A percentile compares a stretch with the other conserved stretches of the same genome.
Evolutionary conservation across 2,888 invertebrate genomes (phyloP).

Genomic region (Meiosimyza platycephala): DNA sequence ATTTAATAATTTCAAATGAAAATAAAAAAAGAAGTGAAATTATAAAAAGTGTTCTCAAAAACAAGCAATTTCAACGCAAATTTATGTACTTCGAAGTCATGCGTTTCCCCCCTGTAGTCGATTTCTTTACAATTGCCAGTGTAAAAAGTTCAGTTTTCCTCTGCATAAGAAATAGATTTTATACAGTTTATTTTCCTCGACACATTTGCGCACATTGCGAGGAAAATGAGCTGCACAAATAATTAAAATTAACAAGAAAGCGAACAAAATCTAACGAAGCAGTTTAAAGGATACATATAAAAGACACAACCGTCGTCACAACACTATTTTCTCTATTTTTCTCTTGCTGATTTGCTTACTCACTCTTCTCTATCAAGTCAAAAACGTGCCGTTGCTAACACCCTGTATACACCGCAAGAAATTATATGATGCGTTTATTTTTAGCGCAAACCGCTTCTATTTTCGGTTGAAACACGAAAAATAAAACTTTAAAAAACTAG

Average conservation of each 20-base stretch:
- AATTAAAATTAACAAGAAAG: constrained; percentile 8
- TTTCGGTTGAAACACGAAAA: constrained; percentile 31
- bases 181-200: background rate
- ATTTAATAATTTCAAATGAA: too few relatives aligned
- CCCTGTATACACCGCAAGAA: constrained; percentile 27
- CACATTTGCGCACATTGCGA: background rate
- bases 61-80: too few relatives aligned
- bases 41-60: too few relatives aligned
- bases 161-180: background rate
- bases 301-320: background rate
- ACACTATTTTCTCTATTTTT: background rate
- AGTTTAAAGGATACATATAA: background rate
- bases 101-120: too few relatives aligned
- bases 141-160: too few relatives aligned
- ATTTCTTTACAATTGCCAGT: too few relatives aligned
- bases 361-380: background rate
- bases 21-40: too few relatives aligned
- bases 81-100: too few relatives aligned
- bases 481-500: background rate
- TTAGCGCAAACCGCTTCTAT: constrained; percentile 30
- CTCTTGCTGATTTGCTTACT: background rate
- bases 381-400: background rate
- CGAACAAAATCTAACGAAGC: background rate
- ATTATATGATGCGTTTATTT: constrained; percentile 24
- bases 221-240: constrained; percentile 8